Evolutionary conservation across 2,888 invertebrate genomes (phyloP).

Genomic region (Dasysyrphus tricinctus): DNA sequence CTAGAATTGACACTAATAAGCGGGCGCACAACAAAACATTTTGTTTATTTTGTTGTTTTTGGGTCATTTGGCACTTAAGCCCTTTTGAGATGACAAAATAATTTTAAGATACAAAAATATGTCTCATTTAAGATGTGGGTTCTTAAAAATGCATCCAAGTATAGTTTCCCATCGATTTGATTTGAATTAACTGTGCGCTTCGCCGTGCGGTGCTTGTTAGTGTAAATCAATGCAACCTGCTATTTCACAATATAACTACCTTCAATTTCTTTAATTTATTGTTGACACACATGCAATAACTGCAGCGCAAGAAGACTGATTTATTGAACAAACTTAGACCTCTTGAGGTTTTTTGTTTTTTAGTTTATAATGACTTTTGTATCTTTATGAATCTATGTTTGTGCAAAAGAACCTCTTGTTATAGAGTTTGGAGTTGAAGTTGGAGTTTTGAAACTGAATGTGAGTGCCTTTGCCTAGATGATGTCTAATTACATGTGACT

Average conservation of each 20-base stretch:
- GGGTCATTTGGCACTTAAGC: slow-evolving; percentile 60
- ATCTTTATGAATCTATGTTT: slow-evolving; percentile 3
- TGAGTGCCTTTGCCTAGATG: slow-evolving; percentile 41
- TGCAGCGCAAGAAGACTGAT: slow-evolving; percentile 35
- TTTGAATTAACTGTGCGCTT: background rate
- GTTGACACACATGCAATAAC: slow-evolving; percentile 61
- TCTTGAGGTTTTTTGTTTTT: slow-evolving; percentile 41
- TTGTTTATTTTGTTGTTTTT: slow-evolving; percentile 47
- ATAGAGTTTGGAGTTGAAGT: slow-evolving; percentile 38
- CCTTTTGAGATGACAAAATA: slow-evolving; percentile 53
- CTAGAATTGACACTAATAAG: slow-evolving; percentile 55
- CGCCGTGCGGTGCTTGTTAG: slow-evolving; percentile 17
- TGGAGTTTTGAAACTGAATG: slow-evolving; percentile 49
- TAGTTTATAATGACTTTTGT: slow-evolving; percentile 20
- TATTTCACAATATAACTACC: slow-evolving; percentile 41
- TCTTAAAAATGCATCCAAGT: background rate
- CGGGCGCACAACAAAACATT: slow-evolving; percentile 11
- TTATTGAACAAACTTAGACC: slow-evolving; percentile 38
- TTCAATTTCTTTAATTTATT: slow-evolving; percentile 35
- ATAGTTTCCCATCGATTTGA: slow-evolving; percentile 11
- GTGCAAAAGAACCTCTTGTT: slow-evolving; percentile 35
- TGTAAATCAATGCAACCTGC: slow-evolving; percentile 45
- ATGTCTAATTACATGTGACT: slow-evolving; percentile 69
- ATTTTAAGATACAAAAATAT: background rate
- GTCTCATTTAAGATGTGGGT: slow-evolving; percentile 1